Percentiles rank a stretch among this genome's conserved stretches.
These are phyloP conservation scores for Cryptocheilus praepositus DNA, from an alignment of 2,888 invertebrate genomes.

Conservation along the genomic window DNA sequence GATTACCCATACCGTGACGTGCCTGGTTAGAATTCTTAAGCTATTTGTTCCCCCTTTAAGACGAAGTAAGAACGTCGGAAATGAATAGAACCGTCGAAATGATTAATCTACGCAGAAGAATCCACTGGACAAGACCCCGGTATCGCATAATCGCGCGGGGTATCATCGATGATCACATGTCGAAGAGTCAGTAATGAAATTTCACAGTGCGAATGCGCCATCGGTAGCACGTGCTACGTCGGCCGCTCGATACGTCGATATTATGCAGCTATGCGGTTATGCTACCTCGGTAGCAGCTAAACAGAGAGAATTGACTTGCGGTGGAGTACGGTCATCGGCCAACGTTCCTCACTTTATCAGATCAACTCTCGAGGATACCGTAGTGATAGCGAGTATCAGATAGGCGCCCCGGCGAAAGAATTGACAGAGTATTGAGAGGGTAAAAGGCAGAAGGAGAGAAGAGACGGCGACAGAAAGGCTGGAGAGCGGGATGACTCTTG, in stretches of 20 bases:
- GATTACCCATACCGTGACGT: too few species aligned
- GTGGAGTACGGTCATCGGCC: constrained; percentile 43
- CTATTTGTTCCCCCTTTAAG: too few species aligned
- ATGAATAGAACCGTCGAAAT: too few species aligned
- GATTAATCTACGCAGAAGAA: too few species aligned
- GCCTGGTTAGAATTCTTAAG: too few species aligned
- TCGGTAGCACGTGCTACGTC: constrained; percentile 20
- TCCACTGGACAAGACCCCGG: too few species aligned
- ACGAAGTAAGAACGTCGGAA: too few species aligned
- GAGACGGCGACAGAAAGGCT: not conserved
- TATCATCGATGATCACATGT: too few species aligned
- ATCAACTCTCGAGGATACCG: constrained; percentile 24
- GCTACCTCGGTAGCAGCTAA: constrained; percentile 20
- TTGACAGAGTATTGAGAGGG: too few species aligned
- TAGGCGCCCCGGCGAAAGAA: too few species aligned
- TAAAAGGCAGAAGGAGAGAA: not conserved
- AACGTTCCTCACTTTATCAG: constrained; percentile 54
- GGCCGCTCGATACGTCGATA: constrained; percentile 38
- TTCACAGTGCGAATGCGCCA: constrained; percentile 1
- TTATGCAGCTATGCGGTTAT: constrained; percentile 30
- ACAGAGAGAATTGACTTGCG: constrained; percentile 46
- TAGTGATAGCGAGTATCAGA: constrained; percentile 13
- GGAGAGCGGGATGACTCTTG: not conserved
- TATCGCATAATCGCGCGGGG: too few species aligned
- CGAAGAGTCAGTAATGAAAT: constrained; percentile 25